Base-by-base conservation (phyloP, 1,140 invertebrate genomes). In the Zaprionus tsacasi region DNA sequence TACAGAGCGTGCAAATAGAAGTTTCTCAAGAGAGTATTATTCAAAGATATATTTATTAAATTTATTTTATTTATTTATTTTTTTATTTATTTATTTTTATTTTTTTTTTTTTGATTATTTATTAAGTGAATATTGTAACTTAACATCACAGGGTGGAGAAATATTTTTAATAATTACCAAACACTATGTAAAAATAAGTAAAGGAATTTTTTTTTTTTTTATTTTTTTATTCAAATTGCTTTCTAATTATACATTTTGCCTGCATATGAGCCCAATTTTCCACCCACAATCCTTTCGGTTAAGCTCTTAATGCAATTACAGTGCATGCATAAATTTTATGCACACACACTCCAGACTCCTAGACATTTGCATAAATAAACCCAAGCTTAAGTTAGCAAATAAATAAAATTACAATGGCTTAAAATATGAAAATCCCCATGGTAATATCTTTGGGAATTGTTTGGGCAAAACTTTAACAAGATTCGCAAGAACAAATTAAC, bases 321-420 rank as follows among this genome's bases (percentile, higher is more conserved):
- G 33, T 50, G 17, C n/a, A 11, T 38, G 69, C 61, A 66, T 66
- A 60, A 76, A 66, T 71, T 71, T 45, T 57, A 40, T 25, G 36
- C 36, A 55, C 38, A 48, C 25, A 27, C 30, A 50, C 2, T 15
- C 25, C 6, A 43, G 27, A 48, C 50, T 21, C 40, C 33, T 6
- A 17, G 25, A 36, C n/a, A 76, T 83, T 73, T 83, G 77, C 77
- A 83, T 83, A 77, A 85, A 83, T 74, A 58, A 73, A 85, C 60
- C 60, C 33, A 65, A 61, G 48, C 65, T 70, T 55, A 68, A 72
- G 50, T 50, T 36, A 38, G 33, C 45, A 48, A 69, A 66, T 69
- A 52, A 64, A 69, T 48, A 68, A 68, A 77, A 64, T 30, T n/a
- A 30, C 61, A 52, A 57, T 25, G 64, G 63, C 68, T 76, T 61